Percentiles rank a stretch among this genome's conserved stretches.
These are phyloP conservation scores for Gnathonemus echidnorhynchus DNA, from an alignment of 2,113 vertebrate genomes.

Conservation along the genomic window DNA sequence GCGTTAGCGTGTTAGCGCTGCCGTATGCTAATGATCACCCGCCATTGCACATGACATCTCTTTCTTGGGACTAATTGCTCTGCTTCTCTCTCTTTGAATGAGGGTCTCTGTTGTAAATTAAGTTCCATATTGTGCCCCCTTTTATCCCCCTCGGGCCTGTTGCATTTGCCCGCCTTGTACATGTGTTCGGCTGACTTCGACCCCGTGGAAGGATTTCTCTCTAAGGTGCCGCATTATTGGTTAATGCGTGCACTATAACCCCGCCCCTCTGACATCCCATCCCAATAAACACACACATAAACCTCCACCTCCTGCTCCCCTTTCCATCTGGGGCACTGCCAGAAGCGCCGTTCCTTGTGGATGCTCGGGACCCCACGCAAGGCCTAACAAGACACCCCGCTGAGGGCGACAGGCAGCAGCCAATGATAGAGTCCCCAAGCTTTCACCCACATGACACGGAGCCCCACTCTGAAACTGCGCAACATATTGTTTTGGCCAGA, in stretches of 20 bases:
- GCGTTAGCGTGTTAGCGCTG: constrained; percentile 34
- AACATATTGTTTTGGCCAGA: not conserved
- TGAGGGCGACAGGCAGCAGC: constrained; percentile 38
- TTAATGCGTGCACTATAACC: constrained; percentile 29
- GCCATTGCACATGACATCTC: constrained; percentile 59
- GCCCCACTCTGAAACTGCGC: not conserved
- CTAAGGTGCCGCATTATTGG: constrained; percentile 36
- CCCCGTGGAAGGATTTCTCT: constrained; percentile 30
- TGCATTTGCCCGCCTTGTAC: constrained; percentile 36
- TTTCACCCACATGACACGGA: constrained; percentile 23
- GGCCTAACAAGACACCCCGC: constrained; percentile 39
- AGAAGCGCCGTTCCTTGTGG: constrained; percentile 33
- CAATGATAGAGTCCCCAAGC: constrained; percentile 35
- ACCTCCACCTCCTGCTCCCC: constrained; percentile 8
- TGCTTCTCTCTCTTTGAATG: constrained; percentile 49
- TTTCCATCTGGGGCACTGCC: constrained; percentile 28
- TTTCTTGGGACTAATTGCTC: constrained; percentile 55
- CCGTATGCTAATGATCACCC: constrained; percentile 60
- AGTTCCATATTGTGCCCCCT: constrained; percentile 57
- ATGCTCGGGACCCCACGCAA: constrained; percentile 43
- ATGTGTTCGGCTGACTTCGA: constrained; percentile 37
- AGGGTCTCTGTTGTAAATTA: constrained; percentile 59
- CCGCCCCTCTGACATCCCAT: not conserved
- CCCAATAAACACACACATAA: not conserved
- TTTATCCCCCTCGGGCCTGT: constrained; percentile 32